Conservation (phyloP, 23 tunicate species). For the Diplosoma virens region DNA sequence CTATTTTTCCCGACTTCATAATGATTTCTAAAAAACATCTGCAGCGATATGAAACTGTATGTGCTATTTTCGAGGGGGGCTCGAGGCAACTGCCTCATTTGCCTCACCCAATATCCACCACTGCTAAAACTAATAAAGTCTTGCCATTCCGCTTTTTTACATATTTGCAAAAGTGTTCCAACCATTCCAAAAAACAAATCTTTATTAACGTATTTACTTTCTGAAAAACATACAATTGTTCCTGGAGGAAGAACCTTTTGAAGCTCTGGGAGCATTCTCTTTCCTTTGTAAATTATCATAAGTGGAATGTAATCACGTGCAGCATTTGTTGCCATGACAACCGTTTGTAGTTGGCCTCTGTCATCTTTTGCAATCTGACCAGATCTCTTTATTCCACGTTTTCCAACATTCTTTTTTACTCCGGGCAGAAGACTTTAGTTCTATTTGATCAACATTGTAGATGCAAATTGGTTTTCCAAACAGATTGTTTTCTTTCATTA, state of each 20-base stretch:
- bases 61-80: no score
- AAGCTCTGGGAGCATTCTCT: not conserved
- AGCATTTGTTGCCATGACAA: conserved; percentile 17
- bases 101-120: no score
- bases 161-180: not conserved
- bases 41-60: no score
- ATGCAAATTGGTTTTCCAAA: conserved; percentile 7
- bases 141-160: not conserved
- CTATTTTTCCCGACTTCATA: no score
- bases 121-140: conserved; percentile 9
- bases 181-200: conserved; percentile 9
- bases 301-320: not conserved
- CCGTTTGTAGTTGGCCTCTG: conserved; percentile 30
- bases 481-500: conserved; percentile 11
- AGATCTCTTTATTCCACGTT: conserved; percentile 7
- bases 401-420: conserved; percentile 25
- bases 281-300: not conserved
- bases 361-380: conserved; percentile 1
- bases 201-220: not conserved
- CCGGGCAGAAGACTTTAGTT: conserved; percentile 26
- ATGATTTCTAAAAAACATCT: no score
- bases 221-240: not conserved
- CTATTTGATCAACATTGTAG: conserved; percentile 15
- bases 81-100: no score
- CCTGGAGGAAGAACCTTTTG: not conserved